A percentile compares a stretch with the other conserved stretches of the same genome.
Evolutionary conservation across 2,113 vertebrate genomes (phyloP).

Genomic region (Spermophilus dauricus): DNA sequence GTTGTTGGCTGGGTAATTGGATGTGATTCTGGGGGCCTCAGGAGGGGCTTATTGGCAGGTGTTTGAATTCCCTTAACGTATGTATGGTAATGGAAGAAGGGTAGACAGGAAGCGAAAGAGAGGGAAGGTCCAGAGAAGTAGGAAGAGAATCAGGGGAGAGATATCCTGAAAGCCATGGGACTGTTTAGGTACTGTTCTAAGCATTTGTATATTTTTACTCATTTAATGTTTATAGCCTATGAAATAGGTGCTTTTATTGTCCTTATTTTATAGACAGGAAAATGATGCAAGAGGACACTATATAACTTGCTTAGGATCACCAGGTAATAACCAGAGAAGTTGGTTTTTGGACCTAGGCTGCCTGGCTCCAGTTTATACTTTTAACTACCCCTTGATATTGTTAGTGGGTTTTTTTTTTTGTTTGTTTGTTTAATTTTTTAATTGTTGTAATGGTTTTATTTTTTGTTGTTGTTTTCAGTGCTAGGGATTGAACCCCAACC

Average conservation of each 20-base stretch:
- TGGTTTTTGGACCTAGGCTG: neutral
- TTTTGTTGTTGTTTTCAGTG: neutral
- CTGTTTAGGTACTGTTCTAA: neutral
- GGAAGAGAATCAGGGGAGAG: neutral
- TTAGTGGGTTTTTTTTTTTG: too few species aligned
- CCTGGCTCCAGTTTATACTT: neutral
- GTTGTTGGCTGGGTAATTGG: neutral
- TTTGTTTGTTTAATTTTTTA: neutral
- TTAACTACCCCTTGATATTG: too few species aligned
- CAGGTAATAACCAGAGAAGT: neutral
- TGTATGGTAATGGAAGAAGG: neutral
- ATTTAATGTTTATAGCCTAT: neutral
- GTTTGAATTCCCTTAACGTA: neutral
- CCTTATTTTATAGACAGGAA: neutral
- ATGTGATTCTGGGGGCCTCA: neutral
- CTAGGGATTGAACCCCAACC: neutral
- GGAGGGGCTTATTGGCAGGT: neutral
- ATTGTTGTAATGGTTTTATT: neutral
- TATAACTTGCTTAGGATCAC: neutral
- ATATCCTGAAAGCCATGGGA: neutral
- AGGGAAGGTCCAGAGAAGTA: neutral
- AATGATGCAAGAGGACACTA: neutral
- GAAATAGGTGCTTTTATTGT: slow-evolving; percentile 29
- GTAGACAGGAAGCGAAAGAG: neutral
- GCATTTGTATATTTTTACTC: neutral